phyloP scores from a whole-genome alignment of 2,888 invertebrate genomes.

The Cyclophora punctaria region DNA sequence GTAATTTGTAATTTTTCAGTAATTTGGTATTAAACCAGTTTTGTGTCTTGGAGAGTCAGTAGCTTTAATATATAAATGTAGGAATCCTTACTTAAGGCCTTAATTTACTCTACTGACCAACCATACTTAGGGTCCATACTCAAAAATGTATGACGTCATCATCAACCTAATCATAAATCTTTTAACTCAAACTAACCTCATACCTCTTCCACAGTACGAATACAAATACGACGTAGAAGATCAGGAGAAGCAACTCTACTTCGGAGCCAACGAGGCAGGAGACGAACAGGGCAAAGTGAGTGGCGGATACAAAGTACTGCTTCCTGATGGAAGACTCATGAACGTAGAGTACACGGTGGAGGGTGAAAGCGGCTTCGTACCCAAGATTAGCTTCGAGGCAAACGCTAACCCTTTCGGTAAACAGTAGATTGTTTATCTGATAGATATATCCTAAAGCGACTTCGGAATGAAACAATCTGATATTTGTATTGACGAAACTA shows the following conservation, averaged over 20 bases:
- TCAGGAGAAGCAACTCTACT: constrained; percentile 79
- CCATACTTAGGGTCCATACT: too few relatives aligned
- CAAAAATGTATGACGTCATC: too few relatives aligned
- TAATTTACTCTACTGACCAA: too few relatives aligned
- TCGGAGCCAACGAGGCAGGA: constrained; percentile 80
- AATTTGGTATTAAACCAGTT: too few relatives aligned
- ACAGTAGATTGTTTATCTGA: constrained; percentile 1
- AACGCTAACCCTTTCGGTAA: constrained; percentile 75
- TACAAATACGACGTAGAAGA: constrained; percentile 85
- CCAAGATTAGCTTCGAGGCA: constrained; percentile 79
- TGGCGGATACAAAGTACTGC: constrained; percentile 79
- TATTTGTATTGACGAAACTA: too few relatives aligned
- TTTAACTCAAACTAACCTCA: not conserved
- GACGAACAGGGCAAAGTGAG: constrained; percentile 78
- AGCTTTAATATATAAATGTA: too few relatives aligned
- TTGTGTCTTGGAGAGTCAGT: too few relatives aligned
- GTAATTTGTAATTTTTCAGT: too few relatives aligned
- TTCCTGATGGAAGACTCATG: constrained; percentile 83
- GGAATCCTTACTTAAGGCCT: too few relatives aligned
- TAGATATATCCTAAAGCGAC: too few relatives aligned
- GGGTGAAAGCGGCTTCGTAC: constrained; percentile 82
- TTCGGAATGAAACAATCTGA: too few relatives aligned
- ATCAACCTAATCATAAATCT: not conserved
- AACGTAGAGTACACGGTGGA: constrained; percentile 82
- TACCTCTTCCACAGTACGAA: constrained; percentile 74